phyloP scores from a whole-genome alignment of 1,140 invertebrate genomes.

The Neuroterus valhalla region DNA sequence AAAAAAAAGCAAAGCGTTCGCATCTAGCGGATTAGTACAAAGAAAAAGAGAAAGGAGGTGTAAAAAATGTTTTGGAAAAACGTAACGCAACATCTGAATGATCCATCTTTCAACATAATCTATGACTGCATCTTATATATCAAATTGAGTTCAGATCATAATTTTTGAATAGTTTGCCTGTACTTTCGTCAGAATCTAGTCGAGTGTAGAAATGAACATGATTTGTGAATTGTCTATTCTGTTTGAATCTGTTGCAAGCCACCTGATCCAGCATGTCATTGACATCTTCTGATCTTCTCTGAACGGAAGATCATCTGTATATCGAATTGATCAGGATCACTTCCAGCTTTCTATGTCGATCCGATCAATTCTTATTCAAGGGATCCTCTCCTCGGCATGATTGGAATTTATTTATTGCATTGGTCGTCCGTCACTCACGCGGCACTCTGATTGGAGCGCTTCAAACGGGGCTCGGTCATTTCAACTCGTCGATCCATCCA shows the following conservation, averaged over 20 bases:
- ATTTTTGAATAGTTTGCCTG: not conserved
- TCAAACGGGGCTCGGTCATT: conserved; percentile 14
- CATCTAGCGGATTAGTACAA: too few species aligned
- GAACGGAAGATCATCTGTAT: not conserved
- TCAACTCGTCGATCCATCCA: not conserved
- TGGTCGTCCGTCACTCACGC: conserved; percentile 14
- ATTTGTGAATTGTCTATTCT: not conserved
- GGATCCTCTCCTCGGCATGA: conserved; percentile 6
- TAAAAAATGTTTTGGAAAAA: too few species aligned
- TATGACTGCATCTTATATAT: too few species aligned
- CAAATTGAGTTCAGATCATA: not conserved
- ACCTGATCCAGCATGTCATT: not conserved
- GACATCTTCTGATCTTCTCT: not conserved
- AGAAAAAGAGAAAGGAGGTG: too few species aligned
- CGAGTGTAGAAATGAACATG: not conserved
- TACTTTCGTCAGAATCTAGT: not conserved
- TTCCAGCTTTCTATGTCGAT: conserved; percentile 10
- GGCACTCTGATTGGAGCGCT: conserved; percentile 3
- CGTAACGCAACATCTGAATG: too few species aligned
- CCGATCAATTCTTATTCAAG: conserved; percentile 3
- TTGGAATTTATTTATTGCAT: conserved; percentile 16
- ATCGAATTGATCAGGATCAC: conserved; percentile 8
- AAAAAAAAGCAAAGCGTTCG: too few species aligned
- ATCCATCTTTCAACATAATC: too few species aligned
- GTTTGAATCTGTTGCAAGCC: not conserved